phyloP scores from a whole-genome alignment of 2,113 vertebrate species.

The Phyllostomus hastatus region DNA sequence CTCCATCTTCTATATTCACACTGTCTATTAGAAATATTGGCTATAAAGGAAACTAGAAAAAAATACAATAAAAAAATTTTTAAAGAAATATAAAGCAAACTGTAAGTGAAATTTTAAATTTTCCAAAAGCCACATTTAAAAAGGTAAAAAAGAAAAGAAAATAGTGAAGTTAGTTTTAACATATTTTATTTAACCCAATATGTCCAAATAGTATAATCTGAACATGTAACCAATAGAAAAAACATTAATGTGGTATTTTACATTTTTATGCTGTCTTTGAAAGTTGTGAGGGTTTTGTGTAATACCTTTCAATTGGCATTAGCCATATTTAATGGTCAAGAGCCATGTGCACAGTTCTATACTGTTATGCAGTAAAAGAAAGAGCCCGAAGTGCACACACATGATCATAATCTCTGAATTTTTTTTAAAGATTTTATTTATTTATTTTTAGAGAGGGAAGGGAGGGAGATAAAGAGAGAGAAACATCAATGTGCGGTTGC shows the following conservation, averaged over 20 bases:
- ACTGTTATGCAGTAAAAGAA: neutral
- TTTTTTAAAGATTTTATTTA: neutral
- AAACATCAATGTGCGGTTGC: no score
- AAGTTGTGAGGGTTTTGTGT: neutral
- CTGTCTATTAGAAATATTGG: neutral
- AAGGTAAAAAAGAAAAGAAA: neutral
- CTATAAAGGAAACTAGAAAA: no score
- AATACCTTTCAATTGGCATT: neutral
- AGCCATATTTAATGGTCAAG: neutral
- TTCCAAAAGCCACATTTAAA: neutral
- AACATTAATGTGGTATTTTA: neutral
- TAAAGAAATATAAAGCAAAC: neutral
- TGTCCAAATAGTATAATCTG: neutral
- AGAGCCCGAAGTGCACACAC: neutral
- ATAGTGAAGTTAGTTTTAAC: neutral
- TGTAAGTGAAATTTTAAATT: neutral
- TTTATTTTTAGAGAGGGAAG: no score
- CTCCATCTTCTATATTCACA: neutral
- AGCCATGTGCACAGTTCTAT: neutral
- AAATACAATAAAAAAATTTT: no score
- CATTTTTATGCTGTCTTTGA: slow-evolving; percentile 2
- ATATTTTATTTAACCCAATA: slow-evolving; percentile 12
- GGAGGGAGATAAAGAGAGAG: no score
- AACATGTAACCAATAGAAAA: neutral
- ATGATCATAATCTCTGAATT: neutral